phyloP scores from a whole-genome alignment of 2,113 vertebrate genomes.

The Amblyornis subalaris region DNA sequence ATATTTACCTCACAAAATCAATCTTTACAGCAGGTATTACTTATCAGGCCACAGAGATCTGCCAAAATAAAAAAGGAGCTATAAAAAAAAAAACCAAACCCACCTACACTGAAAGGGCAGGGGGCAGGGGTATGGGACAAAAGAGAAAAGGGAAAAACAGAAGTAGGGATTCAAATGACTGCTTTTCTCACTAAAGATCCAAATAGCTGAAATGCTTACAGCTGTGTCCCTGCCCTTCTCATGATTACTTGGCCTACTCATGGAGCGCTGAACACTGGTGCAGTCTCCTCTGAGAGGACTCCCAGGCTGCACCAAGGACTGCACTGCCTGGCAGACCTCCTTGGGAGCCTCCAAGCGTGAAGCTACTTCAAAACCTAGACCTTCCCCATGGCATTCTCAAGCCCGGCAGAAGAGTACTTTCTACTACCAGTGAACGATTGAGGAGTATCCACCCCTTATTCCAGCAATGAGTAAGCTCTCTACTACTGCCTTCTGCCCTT shows the following conservation, averaged over 20 bases:
- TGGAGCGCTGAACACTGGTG: neutral
- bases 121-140: neutral
- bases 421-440: neutral
- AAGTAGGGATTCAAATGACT: neutral
- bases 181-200: neutral
- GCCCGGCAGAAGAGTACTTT: neutral
- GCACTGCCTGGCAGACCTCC: neutral
- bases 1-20: neutral
- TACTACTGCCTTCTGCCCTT: neutral
- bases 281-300: neutral
- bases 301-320: neutral
- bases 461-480: neutral
- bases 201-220: neutral
- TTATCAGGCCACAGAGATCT: neutral
- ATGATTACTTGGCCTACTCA: fast-evolving
- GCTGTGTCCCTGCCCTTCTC: neutral
- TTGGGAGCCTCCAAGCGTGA: neutral
- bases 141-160: neutral
- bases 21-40: neutral
- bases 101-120: too few species aligned
- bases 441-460: neutral
- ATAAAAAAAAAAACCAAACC: fast-evolving
- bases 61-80: neutral
- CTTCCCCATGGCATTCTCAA: neutral
- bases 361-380: neutral